Evolutionary conservation across 1,140 invertebrate species (phyloP), one percentile per base, ranked within the genome.

Genomic region (Calephelis virginiensis): DNA sequence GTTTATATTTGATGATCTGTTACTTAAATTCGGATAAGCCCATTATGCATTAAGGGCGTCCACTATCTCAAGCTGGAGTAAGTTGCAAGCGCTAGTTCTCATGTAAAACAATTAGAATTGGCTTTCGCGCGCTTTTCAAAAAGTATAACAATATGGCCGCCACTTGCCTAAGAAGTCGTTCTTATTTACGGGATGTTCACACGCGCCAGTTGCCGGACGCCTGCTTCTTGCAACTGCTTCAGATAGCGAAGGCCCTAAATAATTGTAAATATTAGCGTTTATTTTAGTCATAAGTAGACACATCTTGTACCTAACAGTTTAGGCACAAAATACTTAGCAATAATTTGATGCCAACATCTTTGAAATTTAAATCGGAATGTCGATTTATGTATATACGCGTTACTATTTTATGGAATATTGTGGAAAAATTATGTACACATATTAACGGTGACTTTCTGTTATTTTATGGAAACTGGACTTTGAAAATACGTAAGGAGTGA

Each of bases 291-390:
- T 90, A 90, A 89, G 86, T 90, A 90, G 88, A 82, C 83, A 83
- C 86, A 86, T 82, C 78, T 88, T 84, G 88, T 86, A 89, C 82
- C 85, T 90, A 86, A 84, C 76, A 70, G 40, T 82, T 82, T 86
- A 77, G 85, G 81, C 76, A 78, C 80, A 81, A 81, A 82, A 76
- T 82, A 83, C 68, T 72, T 90, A 89, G 88, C 86, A 90, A 90
- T 90, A 90, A 90, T 84, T 80, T 79, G 83, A 90, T 89, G 88
- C 86, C 85, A 89, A 90, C 80, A 75, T 83, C 80, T 84, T 78
- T 81, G 74, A 85, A 85, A 74, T 86, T 76, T 71, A 81, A 80
- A 76, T 28, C 28, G 28, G 28, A 81, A 74, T 82, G 80, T 80
- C 75, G 74, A 72, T 80, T 76, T 84, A 69, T 87, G 83, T 89